Percentiles rank a stretch among this genome's conserved stretches.
Conservation (phyloP, 2,888 invertebrate species). For the Melitaea athalia region DNA sequence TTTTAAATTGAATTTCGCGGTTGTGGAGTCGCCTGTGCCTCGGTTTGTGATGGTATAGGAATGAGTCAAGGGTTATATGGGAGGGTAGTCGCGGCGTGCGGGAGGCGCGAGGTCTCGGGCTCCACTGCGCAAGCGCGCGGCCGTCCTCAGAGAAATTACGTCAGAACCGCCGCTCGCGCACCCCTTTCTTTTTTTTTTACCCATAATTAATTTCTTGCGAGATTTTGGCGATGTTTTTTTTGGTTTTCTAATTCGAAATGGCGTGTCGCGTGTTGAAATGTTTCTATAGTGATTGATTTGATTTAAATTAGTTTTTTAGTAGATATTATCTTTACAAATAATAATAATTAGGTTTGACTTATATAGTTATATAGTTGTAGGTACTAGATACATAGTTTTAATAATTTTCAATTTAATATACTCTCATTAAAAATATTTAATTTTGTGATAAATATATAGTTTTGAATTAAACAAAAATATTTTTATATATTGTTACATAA, state of each 20-base stretch:
- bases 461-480: no score
- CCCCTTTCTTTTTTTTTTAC: constrained; percentile 78
- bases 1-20: constrained; percentile 34
- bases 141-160: constrained; percentile 67
- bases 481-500: not conserved
- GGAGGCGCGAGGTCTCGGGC: constrained; percentile 67
- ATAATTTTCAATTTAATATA: no score
- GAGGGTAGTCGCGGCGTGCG: constrained; percentile 56
- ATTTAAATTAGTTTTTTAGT: not conserved
- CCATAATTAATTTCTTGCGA: constrained; percentile 76
- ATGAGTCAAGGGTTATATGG: constrained; percentile 14
- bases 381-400: no score
- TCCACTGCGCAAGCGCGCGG: constrained; percentile 62
- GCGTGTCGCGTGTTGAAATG: constrained; percentile 8
- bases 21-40: constrained; percentile 12
- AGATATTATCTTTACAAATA: no score
- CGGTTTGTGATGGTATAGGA: constrained; percentile 2
- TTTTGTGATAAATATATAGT: no score
- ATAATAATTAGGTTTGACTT: no score
- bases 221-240: constrained; percentile 67
- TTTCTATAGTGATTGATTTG: constrained; percentile 5
- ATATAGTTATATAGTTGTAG: no score
- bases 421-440: no score
- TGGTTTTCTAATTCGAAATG: constrained; percentile 18
- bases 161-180: constrained; percentile 67